phyloP scores from a whole-genome alignment of 2,888 invertebrate genomes.

The Epinotia demarniana region DNA sequence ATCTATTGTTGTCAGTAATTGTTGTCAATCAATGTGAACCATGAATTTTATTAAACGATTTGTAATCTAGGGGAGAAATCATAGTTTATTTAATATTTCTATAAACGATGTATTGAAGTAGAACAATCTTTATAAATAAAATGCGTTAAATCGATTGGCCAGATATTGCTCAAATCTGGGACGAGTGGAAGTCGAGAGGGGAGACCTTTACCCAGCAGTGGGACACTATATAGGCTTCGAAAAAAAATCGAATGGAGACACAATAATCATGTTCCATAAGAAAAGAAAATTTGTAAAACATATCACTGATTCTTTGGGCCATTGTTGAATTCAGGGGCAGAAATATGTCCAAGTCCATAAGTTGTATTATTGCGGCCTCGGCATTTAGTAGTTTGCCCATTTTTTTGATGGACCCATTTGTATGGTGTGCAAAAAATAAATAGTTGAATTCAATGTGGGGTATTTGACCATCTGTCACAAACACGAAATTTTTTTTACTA shows the following conservation, averaged over 20 bases:
- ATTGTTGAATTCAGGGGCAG: constrained; percentile 30
- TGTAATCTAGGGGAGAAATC: constrained; percentile 37
- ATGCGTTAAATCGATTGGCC: background rate
- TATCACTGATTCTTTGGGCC: background rate
- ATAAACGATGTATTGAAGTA: constrained; percentile 9
- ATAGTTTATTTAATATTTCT: constrained; percentile 14
- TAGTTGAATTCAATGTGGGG: constrained; percentile 54
- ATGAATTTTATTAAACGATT: constrained; percentile 39
- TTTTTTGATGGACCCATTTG: constrained; percentile 41
- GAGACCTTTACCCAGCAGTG: no score
- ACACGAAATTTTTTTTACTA: constrained; percentile 57
- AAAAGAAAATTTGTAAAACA: constrained; percentile 28
- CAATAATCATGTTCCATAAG: constrained; percentile 2
- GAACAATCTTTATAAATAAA: background rate
- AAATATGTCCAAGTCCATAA: constrained; percentile 39
- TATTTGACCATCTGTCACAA: constrained; percentile 70
- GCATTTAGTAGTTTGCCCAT: constrained; percentile 37
- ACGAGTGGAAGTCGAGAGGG: no score
- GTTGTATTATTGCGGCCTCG: constrained; percentile 41
- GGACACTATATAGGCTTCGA: no score
- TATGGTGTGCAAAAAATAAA: constrained; percentile 42
- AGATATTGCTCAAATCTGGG: no score
- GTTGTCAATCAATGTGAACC: constrained; percentile 43
- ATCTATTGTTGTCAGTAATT: constrained; percentile 34
- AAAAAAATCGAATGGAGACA: background rate